Percentiles rank a stretch among this genome's conserved stretches.
Evolutionary conservation across 1,140 invertebrate species (phyloP).

Genomic region (Drosophila teissieri): DNA sequence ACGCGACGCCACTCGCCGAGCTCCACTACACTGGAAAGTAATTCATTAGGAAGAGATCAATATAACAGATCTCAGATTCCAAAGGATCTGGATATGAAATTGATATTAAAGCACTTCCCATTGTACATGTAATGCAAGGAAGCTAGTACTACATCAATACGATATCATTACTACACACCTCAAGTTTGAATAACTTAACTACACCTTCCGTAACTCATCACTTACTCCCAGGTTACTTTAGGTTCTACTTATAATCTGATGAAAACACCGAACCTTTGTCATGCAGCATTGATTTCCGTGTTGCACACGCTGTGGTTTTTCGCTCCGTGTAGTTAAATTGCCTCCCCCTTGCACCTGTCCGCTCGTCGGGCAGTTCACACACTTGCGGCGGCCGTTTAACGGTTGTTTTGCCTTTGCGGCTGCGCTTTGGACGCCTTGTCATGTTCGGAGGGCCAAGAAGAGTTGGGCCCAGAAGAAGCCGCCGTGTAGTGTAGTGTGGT

Average conservation of each 20-base stretch:
- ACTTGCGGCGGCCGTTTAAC: constrained; percentile 40
- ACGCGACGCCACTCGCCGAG: constrained; percentile 11
- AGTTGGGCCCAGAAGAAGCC: background rate
- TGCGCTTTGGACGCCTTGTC: constrained; percentile 45
- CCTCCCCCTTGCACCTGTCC: background rate
- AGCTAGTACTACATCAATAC: no score
- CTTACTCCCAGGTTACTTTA: no score
- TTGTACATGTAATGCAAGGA: no score
- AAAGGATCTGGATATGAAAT: background rate
- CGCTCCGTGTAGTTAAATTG: constrained; percentile 4
- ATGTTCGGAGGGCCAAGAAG: constrained; percentile 33
- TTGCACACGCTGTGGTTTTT: background rate
- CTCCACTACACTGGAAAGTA: constrained; percentile 10
- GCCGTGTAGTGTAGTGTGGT: constrained; percentile 10
- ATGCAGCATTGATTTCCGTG: no score
- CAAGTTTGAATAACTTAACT: no score
- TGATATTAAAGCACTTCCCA: no score
- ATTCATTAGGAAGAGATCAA: background rate
- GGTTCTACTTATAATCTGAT: no score
- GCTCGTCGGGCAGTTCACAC: constrained; percentile 28
- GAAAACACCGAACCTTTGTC: no score
- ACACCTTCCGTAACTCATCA: no score
- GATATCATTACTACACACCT: no score
- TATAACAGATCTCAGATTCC: background rate
- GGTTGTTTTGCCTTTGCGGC: constrained; percentile 47